Conservation (phyloP, 2,888 invertebrate species). For the Tetrapedia diversipes region DNA sequence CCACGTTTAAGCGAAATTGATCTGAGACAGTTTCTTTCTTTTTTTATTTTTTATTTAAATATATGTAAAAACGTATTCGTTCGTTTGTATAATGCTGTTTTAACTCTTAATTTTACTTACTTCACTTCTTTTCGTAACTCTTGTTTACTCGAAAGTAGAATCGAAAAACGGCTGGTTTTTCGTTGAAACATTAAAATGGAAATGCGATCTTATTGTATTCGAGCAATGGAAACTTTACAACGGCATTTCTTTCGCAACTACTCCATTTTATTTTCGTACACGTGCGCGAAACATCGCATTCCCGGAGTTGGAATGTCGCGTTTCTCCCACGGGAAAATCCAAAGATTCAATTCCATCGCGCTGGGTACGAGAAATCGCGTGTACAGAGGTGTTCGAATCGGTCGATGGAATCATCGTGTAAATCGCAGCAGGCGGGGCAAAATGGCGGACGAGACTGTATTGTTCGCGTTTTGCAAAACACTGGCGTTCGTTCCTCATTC, state of each 20-base stretch:
- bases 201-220: too few relatives aligned
- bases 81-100: too few relatives aligned
- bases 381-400: constrained; percentile 27
- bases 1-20: neutral
- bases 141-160: neutral
- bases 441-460: constrained; percentile 15
- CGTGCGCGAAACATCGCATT: constrained; percentile 22
- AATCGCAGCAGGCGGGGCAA: constrained; percentile 31
- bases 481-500: constrained; percentile 1
- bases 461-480: constrained; percentile 21
- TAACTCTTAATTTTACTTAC: too few relatives aligned
- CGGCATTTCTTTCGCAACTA: neutral
- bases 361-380: constrained; percentile 24
- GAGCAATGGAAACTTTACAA: neutral
- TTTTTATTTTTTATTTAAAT: too few relatives aligned
- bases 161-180: neutral
- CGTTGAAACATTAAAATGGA: too few relatives aligned
- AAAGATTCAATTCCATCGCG: constrained; percentile 51
- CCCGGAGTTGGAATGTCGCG: constrained; percentile 17
- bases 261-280: constrained; percentile 15
- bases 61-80: too few relatives aligned
- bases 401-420: constrained; percentile 43
- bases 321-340: constrained; percentile 48
- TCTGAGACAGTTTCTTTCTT: too few relatives aligned
- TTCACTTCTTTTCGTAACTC: too few relatives aligned